These are phyloP conservation scores for Aethina tumida DNA, from an alignment of 1,140 invertebrate species.

Conservation along the genomic window DNA sequence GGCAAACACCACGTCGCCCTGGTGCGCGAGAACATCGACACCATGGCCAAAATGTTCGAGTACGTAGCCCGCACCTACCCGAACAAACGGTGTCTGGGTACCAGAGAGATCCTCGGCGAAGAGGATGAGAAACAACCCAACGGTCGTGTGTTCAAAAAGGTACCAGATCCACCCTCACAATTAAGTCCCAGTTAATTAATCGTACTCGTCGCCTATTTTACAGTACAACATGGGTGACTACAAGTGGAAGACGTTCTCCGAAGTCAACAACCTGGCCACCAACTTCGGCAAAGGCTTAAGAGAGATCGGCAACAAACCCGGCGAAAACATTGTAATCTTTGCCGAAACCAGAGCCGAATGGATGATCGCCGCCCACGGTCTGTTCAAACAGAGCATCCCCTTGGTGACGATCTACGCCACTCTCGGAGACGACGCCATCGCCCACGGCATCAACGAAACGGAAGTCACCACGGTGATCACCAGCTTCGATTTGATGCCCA, in stretches of 20 bases:
- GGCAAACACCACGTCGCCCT: conserved; percentile 58
- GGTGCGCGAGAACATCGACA: conserved; percentile 66
- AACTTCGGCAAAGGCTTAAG: conserved; percentile 72
- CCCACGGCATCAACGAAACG: conserved; percentile 93
- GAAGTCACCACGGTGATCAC: conserved; percentile 87
- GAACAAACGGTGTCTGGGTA: conserved; percentile 75
- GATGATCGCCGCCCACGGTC: conserved; percentile 89
- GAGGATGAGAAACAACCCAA: conserved; percentile 90
- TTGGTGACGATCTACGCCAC: conserved; percentile 97
- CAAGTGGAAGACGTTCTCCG: conserved; percentile 76
- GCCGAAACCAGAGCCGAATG: conserved; percentile 96
- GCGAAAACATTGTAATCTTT: conserved; percentile 76
- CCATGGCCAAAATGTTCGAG: conserved; percentile 78
- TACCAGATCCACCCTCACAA: conserved; percentile 30
- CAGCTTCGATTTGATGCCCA: conserved; percentile 78
- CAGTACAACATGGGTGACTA: conserved; percentile 90
- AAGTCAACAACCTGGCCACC: conserved; percentile 64
- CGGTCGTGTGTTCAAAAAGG: conserved; percentile 94
- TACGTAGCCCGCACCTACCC: conserved; percentile 64
- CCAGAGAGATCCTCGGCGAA: conserved; percentile 80
- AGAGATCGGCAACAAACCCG: conserved; percentile 44
- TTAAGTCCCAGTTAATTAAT: conserved; percentile 1
- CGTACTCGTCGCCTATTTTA: conserved; percentile 29
- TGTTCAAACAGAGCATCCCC: conserved; percentile 87
- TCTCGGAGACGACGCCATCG: conserved; percentile 89